These are phyloP conservation scores for Elachura formosa DNA, from an alignment of 2,113 vertebrate genomes.

Conservation along the genomic window DNA sequence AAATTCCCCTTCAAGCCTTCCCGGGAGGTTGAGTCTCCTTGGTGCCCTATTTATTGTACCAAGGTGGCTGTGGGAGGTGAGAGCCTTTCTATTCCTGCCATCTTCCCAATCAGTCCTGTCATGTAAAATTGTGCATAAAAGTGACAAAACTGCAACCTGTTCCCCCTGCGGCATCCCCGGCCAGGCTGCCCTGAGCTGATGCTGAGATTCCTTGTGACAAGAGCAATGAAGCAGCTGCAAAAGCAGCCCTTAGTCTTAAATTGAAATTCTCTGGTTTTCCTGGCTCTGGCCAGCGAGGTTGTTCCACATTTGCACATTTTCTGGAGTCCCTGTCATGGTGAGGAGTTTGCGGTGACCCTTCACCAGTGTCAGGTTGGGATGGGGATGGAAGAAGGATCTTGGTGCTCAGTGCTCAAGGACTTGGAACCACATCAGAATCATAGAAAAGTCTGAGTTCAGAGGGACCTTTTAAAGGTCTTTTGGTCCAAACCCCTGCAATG, in stretches of 20 bases:
- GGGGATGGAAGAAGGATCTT: neutral
- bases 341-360: neutral
- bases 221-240: conserved; percentile 11
- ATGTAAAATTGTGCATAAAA: conserved; percentile 46
- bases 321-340: neutral
- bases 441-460: neutral
- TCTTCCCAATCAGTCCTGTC: neutral
- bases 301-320: neutral
- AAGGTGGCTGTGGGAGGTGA: neutral
- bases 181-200: neutral
- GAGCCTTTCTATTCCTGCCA: neutral
- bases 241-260: neutral
- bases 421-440: neutral
- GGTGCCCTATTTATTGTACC: neutral
- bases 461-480: neutral
- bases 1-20: neutral
- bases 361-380: fast-evolving
- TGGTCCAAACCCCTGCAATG: neutral
- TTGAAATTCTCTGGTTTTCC: neutral
- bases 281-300: fast-evolving
- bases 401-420: neutral
- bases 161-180: neutral
- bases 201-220: conserved; percentile 9
- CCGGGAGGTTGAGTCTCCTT: neutral
- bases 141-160: neutral